Conservation (phyloP, 2,113 vertebrate species). For the Cyanocitta stelleri region DNA sequence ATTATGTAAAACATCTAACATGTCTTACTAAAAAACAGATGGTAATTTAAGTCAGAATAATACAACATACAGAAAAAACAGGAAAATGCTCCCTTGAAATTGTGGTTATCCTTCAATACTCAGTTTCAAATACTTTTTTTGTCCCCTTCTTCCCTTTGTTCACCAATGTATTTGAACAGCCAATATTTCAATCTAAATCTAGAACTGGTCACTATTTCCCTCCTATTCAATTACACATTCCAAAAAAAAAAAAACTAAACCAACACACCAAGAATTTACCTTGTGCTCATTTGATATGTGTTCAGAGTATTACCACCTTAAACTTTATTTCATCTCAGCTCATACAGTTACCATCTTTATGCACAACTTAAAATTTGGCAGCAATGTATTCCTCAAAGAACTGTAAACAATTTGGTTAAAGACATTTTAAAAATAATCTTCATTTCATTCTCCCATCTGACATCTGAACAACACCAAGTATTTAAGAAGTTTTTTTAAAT, state of each 20-base stretch:
- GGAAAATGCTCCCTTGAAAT: background rate
- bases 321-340: background rate
- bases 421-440: background rate
- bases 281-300: background rate
- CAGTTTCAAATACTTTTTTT: background rate
- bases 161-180: background rate
- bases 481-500: background rate
- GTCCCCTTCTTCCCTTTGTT: background rate
- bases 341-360: background rate
- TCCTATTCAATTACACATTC: background rate
- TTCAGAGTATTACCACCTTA: background rate
- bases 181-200: background rate
- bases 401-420: background rate
- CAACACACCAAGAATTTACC: background rate
- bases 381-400: background rate
- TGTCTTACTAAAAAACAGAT: background rate
- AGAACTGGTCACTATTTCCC: background rate
- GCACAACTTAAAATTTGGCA: background rate
- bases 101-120: background rate
- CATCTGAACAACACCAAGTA: background rate
- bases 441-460: background rate
- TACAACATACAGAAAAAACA: background rate
- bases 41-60: background rate
- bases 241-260: background rate
- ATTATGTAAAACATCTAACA: background rate